phyloP scores from a whole-genome alignment of 2,113 vertebrate genomes.

The Carlito syrichta region DNA sequence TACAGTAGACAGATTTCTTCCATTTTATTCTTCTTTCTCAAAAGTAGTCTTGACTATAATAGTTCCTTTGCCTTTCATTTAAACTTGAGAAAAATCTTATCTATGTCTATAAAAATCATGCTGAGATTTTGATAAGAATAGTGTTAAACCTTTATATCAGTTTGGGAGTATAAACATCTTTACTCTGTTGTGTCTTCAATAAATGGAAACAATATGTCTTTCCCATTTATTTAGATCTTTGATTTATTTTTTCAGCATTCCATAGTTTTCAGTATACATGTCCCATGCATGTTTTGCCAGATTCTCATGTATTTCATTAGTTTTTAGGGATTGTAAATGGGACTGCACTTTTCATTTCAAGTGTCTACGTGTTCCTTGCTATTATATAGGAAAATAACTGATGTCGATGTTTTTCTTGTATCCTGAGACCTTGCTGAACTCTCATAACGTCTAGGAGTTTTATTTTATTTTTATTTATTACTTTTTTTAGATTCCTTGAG shows the following conservation, averaged over 20 bases:
- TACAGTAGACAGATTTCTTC: not conserved
- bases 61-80: not conserved
- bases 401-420: not conserved
- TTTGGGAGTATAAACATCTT: not conserved
- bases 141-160: not conserved
- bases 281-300: not conserved
- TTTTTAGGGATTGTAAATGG: not conserved
- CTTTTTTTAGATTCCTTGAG: not conserved
- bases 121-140: not conserved
- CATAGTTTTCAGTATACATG: not conserved
- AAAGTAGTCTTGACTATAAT: not conserved
- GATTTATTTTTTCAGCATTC: not conserved
- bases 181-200: not conserved
- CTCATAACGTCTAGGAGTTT: not conserved
- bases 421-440: not conserved
- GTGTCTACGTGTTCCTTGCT: not conserved
- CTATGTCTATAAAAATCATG: not conserved
- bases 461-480: not conserved
- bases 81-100: not conserved
- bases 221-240: not conserved
- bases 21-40: not conserved
- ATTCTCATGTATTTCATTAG: not conserved
- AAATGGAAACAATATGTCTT: not conserved
- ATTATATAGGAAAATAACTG: not conserved
- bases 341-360: not conserved